Conservation (phyloP, 2,113 vertebrate genomes). For the Brachionichthys hirsutus region DNA sequence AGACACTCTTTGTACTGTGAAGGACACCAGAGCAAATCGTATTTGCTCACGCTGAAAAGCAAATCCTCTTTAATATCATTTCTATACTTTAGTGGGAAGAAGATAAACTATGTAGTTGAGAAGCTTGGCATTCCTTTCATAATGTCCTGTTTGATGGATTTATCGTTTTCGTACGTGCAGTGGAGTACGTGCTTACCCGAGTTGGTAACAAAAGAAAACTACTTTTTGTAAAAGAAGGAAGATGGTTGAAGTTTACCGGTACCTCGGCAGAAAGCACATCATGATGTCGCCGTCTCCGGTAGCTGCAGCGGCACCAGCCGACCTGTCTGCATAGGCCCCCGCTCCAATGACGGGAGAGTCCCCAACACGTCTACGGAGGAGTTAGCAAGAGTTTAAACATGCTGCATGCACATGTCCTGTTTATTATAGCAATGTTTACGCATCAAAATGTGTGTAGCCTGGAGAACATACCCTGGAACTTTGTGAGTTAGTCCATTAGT, state of each 20-base stretch:
- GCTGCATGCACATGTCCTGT: not conserved
- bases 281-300: conserved; percentile 93
- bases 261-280: conserved; percentile 98
- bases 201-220: not conserved
- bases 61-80: not conserved
- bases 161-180: conserved; percentile 1
- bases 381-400: not conserved
- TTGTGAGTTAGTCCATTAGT: conserved; percentile 92
- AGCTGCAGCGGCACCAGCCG: conserved; percentile 86
- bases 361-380: conserved; percentile 84
- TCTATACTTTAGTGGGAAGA: not conserved
- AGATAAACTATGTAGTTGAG: too few species aligned
- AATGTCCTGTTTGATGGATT: not conserved
- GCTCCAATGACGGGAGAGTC: conserved; percentile 91
- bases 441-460: too few species aligned
- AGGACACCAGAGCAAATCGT: not conserved
- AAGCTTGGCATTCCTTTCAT: too few species aligned
- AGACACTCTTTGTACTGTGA: not conserved
- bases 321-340: conserved; percentile 90
- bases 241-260: conserved; percentile 49
- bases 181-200: not conserved
- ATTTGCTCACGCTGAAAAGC: not conserved
- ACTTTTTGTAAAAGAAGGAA: not conserved
- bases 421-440: too few species aligned
- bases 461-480: conserved; percentile 83